Evolutionary conservation across 2,113 vertebrate genomes (phyloP).

Genomic region (Pycnonotus jocosus): DNA sequence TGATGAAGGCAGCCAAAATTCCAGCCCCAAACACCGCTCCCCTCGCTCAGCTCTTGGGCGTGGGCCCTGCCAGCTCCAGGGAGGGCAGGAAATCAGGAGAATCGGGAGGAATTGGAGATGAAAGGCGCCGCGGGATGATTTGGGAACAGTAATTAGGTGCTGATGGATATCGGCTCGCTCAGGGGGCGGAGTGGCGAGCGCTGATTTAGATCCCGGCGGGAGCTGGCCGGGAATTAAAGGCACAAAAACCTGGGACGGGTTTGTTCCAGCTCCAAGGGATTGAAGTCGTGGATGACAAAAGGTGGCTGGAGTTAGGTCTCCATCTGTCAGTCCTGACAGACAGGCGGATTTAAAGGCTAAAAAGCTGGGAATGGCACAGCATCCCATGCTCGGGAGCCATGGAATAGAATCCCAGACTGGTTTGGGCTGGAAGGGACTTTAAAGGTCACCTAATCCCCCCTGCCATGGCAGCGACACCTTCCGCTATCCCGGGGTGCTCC

Average conservation of each 20-base stretch:
- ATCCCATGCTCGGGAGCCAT: background rate
- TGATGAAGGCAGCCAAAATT: background rate
- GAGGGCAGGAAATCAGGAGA: background rate
- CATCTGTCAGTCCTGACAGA: background rate
- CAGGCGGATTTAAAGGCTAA: background rate
- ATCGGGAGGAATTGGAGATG: background rate
- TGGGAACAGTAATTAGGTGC: background rate
- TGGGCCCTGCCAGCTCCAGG: background rate
- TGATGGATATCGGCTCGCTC: background rate
- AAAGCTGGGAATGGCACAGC: background rate
- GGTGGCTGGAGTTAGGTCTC: background rate
- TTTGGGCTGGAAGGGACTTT: background rate
- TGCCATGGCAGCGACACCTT: background rate
- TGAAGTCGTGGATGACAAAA: background rate
- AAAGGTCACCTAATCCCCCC: background rate
- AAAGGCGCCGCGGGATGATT: background rate
- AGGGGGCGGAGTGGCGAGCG: background rate
- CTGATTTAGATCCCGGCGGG: background rate
- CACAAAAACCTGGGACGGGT: background rate
- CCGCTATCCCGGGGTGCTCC: background rate
- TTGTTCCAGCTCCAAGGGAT: background rate
- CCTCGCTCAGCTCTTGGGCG: background rate
- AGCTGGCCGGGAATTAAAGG: background rate
- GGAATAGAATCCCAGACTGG: background rate
- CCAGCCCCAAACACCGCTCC: background rate